Evolutionary conservation across 2,113 vertebrate species (phyloP).

Genomic region (Cyrtonyx montezumae): DNA sequence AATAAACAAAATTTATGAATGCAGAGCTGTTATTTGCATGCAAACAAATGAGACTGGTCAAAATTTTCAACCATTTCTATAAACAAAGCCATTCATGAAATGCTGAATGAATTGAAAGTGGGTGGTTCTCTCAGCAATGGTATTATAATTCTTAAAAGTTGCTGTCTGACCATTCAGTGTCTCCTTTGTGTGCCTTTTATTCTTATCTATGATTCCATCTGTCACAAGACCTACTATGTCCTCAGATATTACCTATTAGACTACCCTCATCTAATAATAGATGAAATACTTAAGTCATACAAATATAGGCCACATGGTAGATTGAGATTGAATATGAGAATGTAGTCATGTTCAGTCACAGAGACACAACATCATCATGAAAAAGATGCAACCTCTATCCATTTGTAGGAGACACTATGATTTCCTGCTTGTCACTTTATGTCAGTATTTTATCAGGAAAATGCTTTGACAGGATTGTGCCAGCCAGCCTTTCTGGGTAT

Average conservation of each 20-base stretch:
- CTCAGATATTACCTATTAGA: not conserved
- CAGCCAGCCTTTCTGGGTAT: not conserved
- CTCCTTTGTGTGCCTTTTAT: slow-evolving; percentile 11
- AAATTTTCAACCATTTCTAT: not conserved
- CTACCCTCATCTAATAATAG: not conserved
- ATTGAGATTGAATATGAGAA: not conserved
- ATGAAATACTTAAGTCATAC: not conserved
- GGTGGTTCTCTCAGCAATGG: not conserved
- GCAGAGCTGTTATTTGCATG: not conserved
- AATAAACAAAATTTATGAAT: not conserved
- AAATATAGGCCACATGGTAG: not conserved
- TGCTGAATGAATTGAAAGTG: not conserved
- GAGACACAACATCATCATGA: not conserved
- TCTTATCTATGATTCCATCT: slow-evolving; percentile 17
- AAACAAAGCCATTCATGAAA: slow-evolving; percentile 3
- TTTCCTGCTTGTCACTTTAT: not conserved
- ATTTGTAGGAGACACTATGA: not conserved
- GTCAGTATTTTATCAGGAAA: not conserved
- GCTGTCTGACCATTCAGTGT: not conserved
- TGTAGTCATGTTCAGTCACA: not conserved
- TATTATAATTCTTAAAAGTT: not conserved
- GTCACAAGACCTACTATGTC: not conserved
- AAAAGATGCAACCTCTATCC: not conserved
- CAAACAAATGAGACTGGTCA: not conserved
- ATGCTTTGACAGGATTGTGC: not conserved